Evolutionary conservation across 1,140 invertebrate species (phyloP).

Genomic region (Oedothorax gibbosus): DNA sequence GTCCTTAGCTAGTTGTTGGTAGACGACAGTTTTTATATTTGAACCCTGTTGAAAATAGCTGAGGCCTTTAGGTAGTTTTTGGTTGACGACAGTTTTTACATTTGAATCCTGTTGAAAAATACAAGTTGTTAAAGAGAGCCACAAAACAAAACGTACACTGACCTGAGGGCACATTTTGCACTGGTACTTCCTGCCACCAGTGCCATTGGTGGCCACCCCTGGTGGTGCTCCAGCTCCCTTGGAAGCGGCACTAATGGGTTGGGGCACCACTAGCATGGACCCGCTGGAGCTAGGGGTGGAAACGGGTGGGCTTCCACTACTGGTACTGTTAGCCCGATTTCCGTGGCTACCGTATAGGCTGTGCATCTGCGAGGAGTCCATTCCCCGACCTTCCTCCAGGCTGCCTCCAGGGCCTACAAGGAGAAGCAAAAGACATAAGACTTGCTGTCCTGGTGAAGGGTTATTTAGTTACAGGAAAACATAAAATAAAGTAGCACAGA

Average conservation of each 20-base stretch:
- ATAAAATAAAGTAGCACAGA: no score
- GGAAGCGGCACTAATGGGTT: slow-evolving; percentile 86
- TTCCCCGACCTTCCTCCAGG: slow-evolving; percentile 60
- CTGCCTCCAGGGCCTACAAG: slow-evolving; percentile 48
- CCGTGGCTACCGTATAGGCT: slow-evolving; percentile 63
- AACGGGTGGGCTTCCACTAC: slow-evolving; percentile 64
- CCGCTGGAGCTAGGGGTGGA: slow-evolving; percentile 67
- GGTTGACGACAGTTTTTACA: no score
- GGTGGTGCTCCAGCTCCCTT: slow-evolving; percentile 62
- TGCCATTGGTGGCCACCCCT: slow-evolving; percentile 62
- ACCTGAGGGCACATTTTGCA: slow-evolving; percentile 99
- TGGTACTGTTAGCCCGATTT: slow-evolving; percentile 63
- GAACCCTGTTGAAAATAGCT: not conserved
- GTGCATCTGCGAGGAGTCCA: slow-evolving; percentile 63
- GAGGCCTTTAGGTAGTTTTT: no score
- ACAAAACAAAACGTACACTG: slow-evolving; percentile 67
- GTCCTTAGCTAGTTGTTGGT: no score
- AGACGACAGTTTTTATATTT: no score
- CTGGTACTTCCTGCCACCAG: slow-evolving; percentile 80
- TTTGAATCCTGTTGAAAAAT: not conserved
- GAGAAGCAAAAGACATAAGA: not conserved
- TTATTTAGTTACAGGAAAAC: no score
- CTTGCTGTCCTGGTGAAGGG: no score
- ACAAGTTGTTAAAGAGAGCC: not conserved
- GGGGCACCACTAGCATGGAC: slow-evolving; percentile 87